Evolutionary conservation across 1,140 invertebrate genomes (phyloP).

Genomic region (Dryas iulia): DNA sequence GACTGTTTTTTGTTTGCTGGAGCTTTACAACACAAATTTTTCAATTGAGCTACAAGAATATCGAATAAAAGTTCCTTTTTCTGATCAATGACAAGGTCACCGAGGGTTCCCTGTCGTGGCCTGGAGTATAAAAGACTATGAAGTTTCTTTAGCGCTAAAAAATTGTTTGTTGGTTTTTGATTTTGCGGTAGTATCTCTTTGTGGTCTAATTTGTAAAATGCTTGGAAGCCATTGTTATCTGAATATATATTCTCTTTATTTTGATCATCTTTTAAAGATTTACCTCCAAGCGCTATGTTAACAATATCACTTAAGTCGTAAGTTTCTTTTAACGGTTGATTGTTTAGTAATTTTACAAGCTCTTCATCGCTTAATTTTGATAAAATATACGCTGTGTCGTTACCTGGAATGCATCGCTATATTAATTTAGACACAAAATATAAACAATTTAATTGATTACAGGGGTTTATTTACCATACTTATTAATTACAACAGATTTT

Average conservation of each 20-base stretch:
- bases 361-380: conserved; percentile 65
- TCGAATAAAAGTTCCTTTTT: conserved; percentile 67
- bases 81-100: conserved; percentile 39
- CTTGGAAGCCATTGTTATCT: conserved; percentile 24
- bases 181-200: conserved; percentile 44
- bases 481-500: conserved; percentile 40
- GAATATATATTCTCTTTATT: conserved; percentile 31
- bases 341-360: conserved; percentile 54
- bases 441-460: background rate
- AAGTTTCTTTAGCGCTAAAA: conserved; percentile 56
- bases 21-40: conserved; percentile 63
- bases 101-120: conserved; percentile 27
- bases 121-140: conserved; percentile 49
- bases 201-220: conserved; percentile 58
- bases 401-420: conserved; percentile 37
- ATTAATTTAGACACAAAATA: background rate
- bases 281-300: conserved; percentile 42
- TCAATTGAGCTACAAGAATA: conserved; percentile 60
- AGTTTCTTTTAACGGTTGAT: conserved; percentile 49
- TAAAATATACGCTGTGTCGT: conserved; percentile 55
- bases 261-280: conserved; percentile 30
- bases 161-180: conserved; percentile 46
- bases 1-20: conserved; percentile 16
- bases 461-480: background rate
- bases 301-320: conserved; percentile 58